Percentiles rank a stretch among this genome's conserved stretches.
Evolutionary conservation across 2,113 vertebrate genomes (phyloP).

Genomic region (Ammodytes dubius): DNA sequence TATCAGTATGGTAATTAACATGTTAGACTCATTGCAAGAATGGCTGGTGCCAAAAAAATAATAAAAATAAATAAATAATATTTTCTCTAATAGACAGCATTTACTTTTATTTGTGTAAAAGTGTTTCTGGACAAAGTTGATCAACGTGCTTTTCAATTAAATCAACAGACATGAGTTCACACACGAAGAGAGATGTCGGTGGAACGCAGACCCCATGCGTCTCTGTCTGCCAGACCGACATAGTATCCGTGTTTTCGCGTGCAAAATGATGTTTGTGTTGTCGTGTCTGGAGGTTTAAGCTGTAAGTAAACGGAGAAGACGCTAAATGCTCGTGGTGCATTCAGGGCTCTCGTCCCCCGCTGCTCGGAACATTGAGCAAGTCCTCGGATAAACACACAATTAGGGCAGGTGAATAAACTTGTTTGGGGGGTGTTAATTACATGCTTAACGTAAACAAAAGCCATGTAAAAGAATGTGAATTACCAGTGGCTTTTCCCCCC

Average conservation of each 20-base stretch:
- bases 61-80: neutral
- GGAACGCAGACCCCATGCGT: neutral
- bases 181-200: neutral
- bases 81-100: neutral
- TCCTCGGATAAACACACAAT: conserved; percentile 88
- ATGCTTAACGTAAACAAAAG: conserved; percentile 89
- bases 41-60: neutral
- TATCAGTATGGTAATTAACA: neutral
- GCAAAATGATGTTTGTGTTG: conserved; percentile 63
- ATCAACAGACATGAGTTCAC: neutral
- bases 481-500: conserved; percentile 69
- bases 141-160: neutral
- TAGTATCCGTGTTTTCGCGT: neutral
- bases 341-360: conserved; percentile 82
- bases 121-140: conserved; percentile 34
- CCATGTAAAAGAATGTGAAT: conserved; percentile 87
- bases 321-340: conserved; percentile 80
- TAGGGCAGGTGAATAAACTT: conserved; percentile 89
- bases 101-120: conserved; percentile 26
- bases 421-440: conserved; percentile 89
- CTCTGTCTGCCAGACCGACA: conserved; percentile 5
- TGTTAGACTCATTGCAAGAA: neutral
- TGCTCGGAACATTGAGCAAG: conserved; percentile 84
- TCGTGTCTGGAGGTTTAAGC: conserved; percentile 69
- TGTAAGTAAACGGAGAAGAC: conserved; percentile 81